A percentile compares a stretch with the other conserved stretches of the same genome.
Conservation (phyloP, 1,140 invertebrate genomes). For the Aphaenogaster ashmeadi region DNA sequence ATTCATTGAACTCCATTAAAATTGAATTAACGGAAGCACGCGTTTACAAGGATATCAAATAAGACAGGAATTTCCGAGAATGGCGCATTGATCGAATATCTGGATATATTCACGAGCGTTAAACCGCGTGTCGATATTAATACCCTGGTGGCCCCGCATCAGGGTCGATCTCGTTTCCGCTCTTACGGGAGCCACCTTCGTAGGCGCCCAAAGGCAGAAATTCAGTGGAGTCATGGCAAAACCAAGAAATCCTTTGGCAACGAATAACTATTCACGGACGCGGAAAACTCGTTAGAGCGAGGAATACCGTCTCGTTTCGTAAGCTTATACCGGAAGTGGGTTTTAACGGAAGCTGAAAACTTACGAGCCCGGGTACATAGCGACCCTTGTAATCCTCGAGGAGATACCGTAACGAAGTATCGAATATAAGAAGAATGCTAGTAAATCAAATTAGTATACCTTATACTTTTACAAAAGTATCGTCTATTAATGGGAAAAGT, state of each 20-base stretch:
- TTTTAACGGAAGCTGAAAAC: constrained; percentile 50
- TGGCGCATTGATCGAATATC: constrained; percentile 22
- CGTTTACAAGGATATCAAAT: constrained; percentile 27
- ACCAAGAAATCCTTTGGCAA: constrained; percentile 47
- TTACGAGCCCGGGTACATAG: constrained; percentile 14
- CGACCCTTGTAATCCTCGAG: constrained; percentile 26
- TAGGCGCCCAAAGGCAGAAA: constrained; percentile 14
- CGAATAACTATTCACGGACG: constrained; percentile 59
- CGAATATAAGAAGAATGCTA: neutral
- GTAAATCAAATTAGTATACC: constrained; percentile 42
- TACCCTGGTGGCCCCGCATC: constrained; percentile 20
- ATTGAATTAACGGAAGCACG: constrained; percentile 24
- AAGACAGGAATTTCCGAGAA: constrained; percentile 58
- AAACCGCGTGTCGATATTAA: constrained; percentile 72
- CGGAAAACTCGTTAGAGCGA: constrained; percentile 70
- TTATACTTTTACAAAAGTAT: neutral
- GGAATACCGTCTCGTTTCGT: constrained; percentile 46
- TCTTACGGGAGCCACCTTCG: constrained; percentile 12
- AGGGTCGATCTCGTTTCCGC: constrained; percentile 34
- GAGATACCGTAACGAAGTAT: constrained; percentile 8
- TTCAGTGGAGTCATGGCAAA: constrained; percentile 23
- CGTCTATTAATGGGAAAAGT: constrained; percentile 21
- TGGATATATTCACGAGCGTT: constrained; percentile 52
- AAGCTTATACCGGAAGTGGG: constrained; percentile 56
- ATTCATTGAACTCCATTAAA: constrained; percentile 38